These are phyloP conservation scores for Poicephalus meyeri DNA, from an alignment of 2,113 vertebrate species.

Conservation along the genomic window DNA sequence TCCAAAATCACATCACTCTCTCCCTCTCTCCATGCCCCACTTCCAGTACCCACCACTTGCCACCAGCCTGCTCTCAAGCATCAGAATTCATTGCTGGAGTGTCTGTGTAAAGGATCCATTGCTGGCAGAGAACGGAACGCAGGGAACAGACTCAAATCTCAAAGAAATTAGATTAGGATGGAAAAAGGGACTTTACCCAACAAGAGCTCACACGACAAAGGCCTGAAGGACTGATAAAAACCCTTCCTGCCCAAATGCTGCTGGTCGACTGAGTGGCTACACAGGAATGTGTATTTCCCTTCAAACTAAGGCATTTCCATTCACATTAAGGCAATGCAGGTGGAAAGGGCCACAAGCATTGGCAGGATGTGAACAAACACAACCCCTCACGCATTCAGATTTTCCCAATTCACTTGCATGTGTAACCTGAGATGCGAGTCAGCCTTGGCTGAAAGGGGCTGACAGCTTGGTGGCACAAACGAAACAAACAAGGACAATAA, in stretches of 20 bases:
- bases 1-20: neutral
- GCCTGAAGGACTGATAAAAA: neutral
- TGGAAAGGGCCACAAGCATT: neutral
- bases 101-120: rapidly evolving
- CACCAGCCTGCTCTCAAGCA: neutral
- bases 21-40: rapidly evolving
- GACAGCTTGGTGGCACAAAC: neutral
- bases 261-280: neutral
- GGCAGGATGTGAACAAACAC: neutral
- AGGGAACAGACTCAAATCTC: neutral
- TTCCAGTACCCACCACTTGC: neutral
- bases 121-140: neutral
- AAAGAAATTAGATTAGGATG: neutral
- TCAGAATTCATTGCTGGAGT: neutral
- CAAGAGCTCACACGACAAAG: neutral
- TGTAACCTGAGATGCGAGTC: neutral
- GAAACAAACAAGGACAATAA: neutral
- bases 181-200: neutral
- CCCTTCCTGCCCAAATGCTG: neutral
- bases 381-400: neutral
- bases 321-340: neutral
- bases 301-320: neutral
- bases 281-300: neutral
- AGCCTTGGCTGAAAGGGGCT: neutral
- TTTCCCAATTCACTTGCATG: neutral